Percentiles rank a stretch among this genome's conserved stretches.
Conservation (phyloP, 1,140 invertebrate species). For the Zaprionus africanus region DNA sequence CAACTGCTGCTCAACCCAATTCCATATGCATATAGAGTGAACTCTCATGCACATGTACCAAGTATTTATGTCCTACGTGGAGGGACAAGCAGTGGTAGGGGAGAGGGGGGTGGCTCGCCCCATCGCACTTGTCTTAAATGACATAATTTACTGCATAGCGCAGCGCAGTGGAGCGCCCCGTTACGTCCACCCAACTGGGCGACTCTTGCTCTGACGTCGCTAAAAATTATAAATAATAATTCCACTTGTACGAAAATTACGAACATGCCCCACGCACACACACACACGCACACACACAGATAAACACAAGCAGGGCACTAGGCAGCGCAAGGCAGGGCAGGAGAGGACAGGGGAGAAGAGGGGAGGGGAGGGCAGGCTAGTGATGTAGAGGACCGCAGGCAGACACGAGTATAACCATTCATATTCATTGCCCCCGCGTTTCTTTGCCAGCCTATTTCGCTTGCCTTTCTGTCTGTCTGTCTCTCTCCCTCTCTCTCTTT, state of each 20-base stretch:
- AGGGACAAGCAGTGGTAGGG: background rate
- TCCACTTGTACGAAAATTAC: conserved; percentile 80
- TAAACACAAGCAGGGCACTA: conserved; percentile 2
- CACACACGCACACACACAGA: conserved; percentile 15
- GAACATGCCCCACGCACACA: conserved; percentile 51
- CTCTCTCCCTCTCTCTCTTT: conserved; percentile 8
- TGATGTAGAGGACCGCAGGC: background rate
- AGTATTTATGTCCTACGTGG: conserved; percentile 43
- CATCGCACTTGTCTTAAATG: conserved; percentile 76
- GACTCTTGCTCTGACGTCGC: conserved; percentile 48
- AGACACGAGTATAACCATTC: conserved; percentile 42
- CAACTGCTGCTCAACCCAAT: conserved; percentile 72
- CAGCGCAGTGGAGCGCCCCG: conserved; percentile 69
- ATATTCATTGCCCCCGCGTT: conserved; percentile 68
- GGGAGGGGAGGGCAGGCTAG: background rate
- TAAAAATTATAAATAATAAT: conserved; percentile 82
- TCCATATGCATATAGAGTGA: conserved; percentile 70
- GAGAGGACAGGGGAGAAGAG: background rate
- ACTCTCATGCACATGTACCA: conserved; percentile 22
- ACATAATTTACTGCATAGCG: conserved; percentile 80
- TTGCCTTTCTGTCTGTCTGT: conserved; percentile 34
- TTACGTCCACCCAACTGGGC: conserved; percentile 71
- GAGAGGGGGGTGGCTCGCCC: conserved; percentile 14
- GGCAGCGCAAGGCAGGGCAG: background rate
- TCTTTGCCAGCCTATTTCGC: conserved; percentile 47